These are phyloP conservation scores for Luperina nickerlii DNA, from an alignment of 2,888 invertebrate genomes.

Conservation along the genomic window DNA sequence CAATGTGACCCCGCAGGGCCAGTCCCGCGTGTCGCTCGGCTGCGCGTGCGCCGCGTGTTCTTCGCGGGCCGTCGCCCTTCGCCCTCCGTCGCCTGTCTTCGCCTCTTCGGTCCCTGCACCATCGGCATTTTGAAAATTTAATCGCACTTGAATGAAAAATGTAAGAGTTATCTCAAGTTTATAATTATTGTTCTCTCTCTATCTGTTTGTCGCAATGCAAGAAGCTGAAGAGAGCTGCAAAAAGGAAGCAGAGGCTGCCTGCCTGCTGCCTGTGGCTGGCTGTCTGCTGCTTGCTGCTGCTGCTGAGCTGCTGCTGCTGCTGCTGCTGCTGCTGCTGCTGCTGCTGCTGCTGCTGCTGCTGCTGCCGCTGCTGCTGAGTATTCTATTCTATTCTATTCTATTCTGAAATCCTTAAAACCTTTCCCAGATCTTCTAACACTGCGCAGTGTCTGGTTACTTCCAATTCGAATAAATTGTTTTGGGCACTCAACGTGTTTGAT, in stretches of 20 bases:
- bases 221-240: too few species aligned
- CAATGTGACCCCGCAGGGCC: slow-evolving; percentile 49
- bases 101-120: background rate
- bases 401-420: background rate
- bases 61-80: slow-evolving; percentile 36
- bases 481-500: background rate
- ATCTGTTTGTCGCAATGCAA: background rate
- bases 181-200: background rate
- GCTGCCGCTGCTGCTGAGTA: too few species aligned
- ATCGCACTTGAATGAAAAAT: slow-evolving; percentile 10
- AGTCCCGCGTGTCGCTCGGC: slow-evolving; percentile 35
- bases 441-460: too few species aligned
- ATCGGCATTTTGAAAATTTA: slow-evolving; percentile 34
- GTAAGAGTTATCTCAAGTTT: background rate
- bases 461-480: background rate
- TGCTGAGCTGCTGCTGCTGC: too few species aligned
- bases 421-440: background rate
- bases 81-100: slow-evolving; percentile 5
- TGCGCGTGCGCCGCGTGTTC: slow-evolving; percentile 46
- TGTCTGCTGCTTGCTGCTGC: too few species aligned
- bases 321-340: too few species aligned
- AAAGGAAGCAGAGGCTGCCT: too few species aligned
- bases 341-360: too few species aligned
- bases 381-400: too few species aligned
- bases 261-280: too few species aligned